These are phyloP conservation scores for Cataglyphis rosenhaueri DNA, from an alignment of 2,888 invertebrate species.

Conservation along the genomic window DNA sequence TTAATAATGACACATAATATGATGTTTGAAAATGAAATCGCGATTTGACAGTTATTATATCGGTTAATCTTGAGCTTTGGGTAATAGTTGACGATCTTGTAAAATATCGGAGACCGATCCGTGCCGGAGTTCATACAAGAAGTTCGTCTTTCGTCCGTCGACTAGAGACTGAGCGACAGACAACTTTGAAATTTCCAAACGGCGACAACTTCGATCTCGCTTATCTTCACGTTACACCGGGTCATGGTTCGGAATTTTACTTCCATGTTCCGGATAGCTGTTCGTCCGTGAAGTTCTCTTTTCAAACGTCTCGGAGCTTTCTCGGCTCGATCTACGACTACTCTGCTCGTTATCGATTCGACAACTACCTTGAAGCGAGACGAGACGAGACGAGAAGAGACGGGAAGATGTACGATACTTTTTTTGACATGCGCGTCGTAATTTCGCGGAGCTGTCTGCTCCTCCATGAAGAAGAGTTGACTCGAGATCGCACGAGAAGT, in stretches of 20 bases:
- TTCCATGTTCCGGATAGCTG: constrained; percentile 32
- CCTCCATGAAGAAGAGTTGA: constrained; percentile 28
- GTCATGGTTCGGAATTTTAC: constrained; percentile 39
- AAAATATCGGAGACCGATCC: constrained; percentile 36
- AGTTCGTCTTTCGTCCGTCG: not conserved
- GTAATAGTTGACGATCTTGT: constrained; percentile 32
- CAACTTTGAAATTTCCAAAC: constrained; percentile 48
- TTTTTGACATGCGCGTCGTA: constrained; percentile 43
- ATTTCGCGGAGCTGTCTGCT: constrained; percentile 31
- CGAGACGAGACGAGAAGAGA: not conserved
- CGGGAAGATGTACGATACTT: constrained; percentile 28
- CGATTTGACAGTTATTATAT: constrained; percentile 33
- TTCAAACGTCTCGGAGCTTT: constrained; percentile 32
- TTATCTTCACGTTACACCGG: constrained; percentile 43
- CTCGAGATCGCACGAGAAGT: constrained; percentile 20
- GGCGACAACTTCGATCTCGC: constrained; percentile 45
- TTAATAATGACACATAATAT: constrained; percentile 9
- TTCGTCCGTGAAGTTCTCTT: constrained; percentile 31
- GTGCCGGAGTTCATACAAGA: not conserved
- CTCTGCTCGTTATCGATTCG: constrained; percentile 42
- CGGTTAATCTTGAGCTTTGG: constrained; percentile 22
- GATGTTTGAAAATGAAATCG: constrained; percentile 18
- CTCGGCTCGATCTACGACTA: constrained; percentile 16
- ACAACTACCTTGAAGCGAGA: not conserved
- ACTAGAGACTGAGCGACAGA: constrained; percentile 4